phyloP scores from a whole-genome alignment of 30 jellyfish, hydroid and myxozoan genomes.

The Aurelia aurita region DNA sequence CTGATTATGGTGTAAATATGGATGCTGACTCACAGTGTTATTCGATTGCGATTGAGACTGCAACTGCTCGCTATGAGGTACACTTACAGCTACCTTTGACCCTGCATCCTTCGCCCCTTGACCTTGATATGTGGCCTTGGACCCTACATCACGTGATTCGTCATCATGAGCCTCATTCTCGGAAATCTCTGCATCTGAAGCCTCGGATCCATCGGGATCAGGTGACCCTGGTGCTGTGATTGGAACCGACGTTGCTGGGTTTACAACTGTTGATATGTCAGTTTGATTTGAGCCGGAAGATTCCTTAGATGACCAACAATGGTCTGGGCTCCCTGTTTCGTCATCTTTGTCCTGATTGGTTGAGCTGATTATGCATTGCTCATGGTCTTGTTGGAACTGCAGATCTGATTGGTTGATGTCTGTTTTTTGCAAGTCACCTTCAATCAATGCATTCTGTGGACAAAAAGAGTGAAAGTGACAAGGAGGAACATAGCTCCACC shows the following conservation, averaged over 20 bases:
- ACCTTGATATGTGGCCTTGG: slow-evolving; percentile 1
- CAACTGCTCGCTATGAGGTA: slow-evolving; percentile 15
- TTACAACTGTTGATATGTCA: slow-evolving; percentile 96
- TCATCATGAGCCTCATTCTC: slow-evolving; percentile 50
- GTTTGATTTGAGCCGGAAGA: slow-evolving; percentile 94
- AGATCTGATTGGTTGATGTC: background rate
- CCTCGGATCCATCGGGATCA: slow-evolving; percentile 93
- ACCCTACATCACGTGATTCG: background rate
- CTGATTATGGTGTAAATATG: slow-evolving; percentile 29
- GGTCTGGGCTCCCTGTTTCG: slow-evolving; percentile 53
- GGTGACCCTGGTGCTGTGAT: slow-evolving; percentile 99
- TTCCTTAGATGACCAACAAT: slow-evolving; percentile 92
- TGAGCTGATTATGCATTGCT: slow-evolving; percentile 28
- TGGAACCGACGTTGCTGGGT: slow-evolving; percentile 96
- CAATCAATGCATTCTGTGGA: slow-evolving; percentile 9
- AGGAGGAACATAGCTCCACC: no score
- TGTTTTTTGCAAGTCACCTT: background rate
- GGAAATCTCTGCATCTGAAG: slow-evolving; percentile 61
- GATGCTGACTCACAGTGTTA: background rate
- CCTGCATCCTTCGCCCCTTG: slow-evolving; percentile 26
- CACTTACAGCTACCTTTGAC: slow-evolving; percentile 12
- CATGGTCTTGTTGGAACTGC: background rate
- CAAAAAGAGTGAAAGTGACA: background rate
- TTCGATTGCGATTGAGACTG: slow-evolving; percentile 4
- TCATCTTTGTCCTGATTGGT: slow-evolving; percentile 47